These are phyloP conservation scores for Monochamus alternatus DNA, from an alignment of 2,888 invertebrate species.

Conservation along the genomic window DNA sequence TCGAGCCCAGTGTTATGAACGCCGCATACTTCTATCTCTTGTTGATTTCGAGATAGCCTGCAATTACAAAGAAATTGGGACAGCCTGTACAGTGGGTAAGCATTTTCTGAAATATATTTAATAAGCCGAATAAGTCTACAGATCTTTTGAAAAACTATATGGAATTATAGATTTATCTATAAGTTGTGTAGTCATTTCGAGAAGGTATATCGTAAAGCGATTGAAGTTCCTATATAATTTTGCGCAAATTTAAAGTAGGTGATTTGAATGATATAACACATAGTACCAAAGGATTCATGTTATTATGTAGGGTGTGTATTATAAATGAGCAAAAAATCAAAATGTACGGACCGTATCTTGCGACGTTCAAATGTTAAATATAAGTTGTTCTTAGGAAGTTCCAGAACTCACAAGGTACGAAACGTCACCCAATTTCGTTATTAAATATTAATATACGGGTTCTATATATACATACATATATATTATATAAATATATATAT, in stretches of 20 bases:
- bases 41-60: too few species aligned
- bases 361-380: conserved; percentile 68
- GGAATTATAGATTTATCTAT: background rate
- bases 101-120: too few species aligned
- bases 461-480: conserved; percentile 63
- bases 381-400: conserved; percentile 71
- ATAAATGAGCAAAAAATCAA: conserved; percentile 71
- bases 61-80: too few species aligned
- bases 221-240: conserved; percentile 35
- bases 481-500: conserved; percentile 56
- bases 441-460: conserved; percentile 67
- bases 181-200: background rate
- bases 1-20: too few species aligned
- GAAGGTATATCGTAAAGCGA: conserved; percentile 21
- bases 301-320: conserved; percentile 60
- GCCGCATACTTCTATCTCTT: too few species aligned
- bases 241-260: conserved; percentile 41
- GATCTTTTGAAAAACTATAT: too few species aligned
- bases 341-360: conserved; percentile 67
- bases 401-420: conserved; percentile 67
- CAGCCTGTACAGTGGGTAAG: too few species aligned
- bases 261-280: conserved; percentile 39
- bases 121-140: too few species aligned
- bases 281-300: conserved; percentile 50
- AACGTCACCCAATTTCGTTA: conserved; percentile 67